Evolutionary conservation across 2,113 vertebrate genomes (phyloP), one percentile per base, ranked within the genome.

Genomic region (Myocastor coypus): DNA sequence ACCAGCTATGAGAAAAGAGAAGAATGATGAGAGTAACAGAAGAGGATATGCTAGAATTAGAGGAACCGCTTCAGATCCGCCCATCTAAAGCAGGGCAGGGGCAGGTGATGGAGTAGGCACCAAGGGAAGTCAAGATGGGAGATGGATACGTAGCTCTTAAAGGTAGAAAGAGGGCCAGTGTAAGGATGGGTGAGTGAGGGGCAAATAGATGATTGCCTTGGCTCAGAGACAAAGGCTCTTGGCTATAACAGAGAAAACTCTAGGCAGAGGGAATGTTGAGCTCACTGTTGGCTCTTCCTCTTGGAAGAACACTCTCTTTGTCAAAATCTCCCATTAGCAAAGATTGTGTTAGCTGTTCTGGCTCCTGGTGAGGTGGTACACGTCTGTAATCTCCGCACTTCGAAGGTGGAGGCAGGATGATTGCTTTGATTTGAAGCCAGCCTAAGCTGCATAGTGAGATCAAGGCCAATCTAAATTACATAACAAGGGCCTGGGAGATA

Each of bases 291-390:
- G 17, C 64, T 88, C 40, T 89, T 69, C 28, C 13, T 91, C 78
- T 61, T 59, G 46, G 16, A 94, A 50, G 16, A 81, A 5, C 7
- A 68, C 42, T 92, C 10, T 64, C 73, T 46, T 93, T 82, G 75
- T 66, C 75, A 55, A 94, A 91, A 46, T 77, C 84, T 92, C 86
- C 66, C 61, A 73, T 61, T 46, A 55, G 42, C 34, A 81, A 95
- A 95, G 19, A 40, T 5, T 10, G 37, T 40, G 10, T 24, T 75
- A n/a, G n/a, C n/a, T n/a, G n/a, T n/a, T n/a, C n/a, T n/a, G n/a
- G 73, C 37, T 14, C 40, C 22, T 26, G 73, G 12, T 24, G 7
- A 28, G 73, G 40, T 26, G 40, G 37, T 24, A 75, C 37, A 42
- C 1, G 5, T 24, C 11, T 26, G 24, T 42, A 75, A 42, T 46